A percentile compares a stretch with the other conserved stretches of the same genome.
Conservation (phyloP, 2,113 vertebrate species). For the Hiodon alosoides region DNA sequence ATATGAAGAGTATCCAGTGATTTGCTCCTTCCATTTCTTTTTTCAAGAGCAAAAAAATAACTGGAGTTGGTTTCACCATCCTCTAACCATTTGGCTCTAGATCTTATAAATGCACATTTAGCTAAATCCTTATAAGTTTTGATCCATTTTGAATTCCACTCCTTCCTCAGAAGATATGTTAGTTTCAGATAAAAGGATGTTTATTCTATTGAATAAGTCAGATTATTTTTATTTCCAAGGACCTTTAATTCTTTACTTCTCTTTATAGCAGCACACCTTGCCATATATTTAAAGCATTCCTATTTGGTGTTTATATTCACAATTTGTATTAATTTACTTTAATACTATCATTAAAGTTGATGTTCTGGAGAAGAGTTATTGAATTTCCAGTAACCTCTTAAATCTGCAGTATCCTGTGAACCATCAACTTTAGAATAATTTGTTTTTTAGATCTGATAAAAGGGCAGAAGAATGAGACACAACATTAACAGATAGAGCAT, state of each 20-base stretch:
- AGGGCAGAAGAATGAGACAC: too few relatives aligned
- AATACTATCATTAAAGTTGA: too few relatives aligned
- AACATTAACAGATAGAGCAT: too few relatives aligned
- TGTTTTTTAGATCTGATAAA: too few relatives aligned
- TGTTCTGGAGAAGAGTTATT: too few relatives aligned
- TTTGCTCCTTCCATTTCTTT: not conserved
- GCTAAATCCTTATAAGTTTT: not conserved
- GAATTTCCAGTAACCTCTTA: too few relatives aligned
- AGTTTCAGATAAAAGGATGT: not conserved
- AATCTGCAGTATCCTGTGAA: too few relatives aligned
- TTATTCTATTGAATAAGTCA: not conserved
- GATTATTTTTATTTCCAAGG: not conserved
- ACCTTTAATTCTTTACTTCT: not conserved
- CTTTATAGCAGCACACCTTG: not conserved
- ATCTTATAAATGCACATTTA: not conserved
- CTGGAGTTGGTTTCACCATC: not conserved
- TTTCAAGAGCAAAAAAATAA: conserved; percentile 5
- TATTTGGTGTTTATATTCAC: not conserved
- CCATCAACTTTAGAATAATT: too few relatives aligned
- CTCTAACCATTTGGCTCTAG: conserved; percentile 6
- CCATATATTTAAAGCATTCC: not conserved
- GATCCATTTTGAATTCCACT: not conserved
- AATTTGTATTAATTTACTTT: too few relatives aligned
- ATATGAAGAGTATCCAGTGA: not conserved
- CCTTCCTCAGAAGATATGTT: not conserved